These are phyloP conservation scores for Diglossa cyanea DNA, from an alignment of 2,797 vertebrate genomes.

Conservation along the genomic window DNA sequence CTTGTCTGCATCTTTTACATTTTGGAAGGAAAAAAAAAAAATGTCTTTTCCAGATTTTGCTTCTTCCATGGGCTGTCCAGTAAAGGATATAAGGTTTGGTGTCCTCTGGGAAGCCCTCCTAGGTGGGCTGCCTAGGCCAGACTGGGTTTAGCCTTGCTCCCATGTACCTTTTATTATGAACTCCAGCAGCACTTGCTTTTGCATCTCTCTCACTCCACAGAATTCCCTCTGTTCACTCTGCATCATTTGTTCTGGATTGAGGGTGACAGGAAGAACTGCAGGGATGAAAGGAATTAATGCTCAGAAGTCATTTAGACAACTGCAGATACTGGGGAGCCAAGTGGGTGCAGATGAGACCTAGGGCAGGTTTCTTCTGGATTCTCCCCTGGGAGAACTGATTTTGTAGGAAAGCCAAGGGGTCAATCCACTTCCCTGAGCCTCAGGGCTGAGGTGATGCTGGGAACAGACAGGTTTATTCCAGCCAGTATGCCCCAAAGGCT, in stretches of 20 bases:
- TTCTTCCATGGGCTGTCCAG: not conserved
- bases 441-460: not conserved
- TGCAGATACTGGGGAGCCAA: fast-evolving
- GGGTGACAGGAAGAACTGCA: fast-evolving
- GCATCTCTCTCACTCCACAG: not conserved
- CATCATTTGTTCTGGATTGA: not conserved
- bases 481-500: not conserved
- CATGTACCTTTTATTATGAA: not conserved
- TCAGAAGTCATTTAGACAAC: not conserved
- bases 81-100: not conserved
- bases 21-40: not conserved
- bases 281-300: not conserved
- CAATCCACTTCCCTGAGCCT: not conserved
- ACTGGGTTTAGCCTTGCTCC: not conserved
- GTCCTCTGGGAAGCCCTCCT: not conserved
- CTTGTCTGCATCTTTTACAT: not conserved
- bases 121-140: not conserved
- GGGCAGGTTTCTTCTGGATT: not conserved
- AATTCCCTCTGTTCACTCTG: not conserved
- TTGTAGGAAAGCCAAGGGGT: not conserved
- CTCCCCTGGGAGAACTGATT: not conserved
- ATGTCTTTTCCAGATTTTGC: not conserved
- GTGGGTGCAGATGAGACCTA: not conserved
- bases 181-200: not conserved
- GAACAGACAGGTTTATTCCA: not conserved